These are phyloP conservation scores for Chesias legatella DNA, from an alignment of 2,888 invertebrate species.

Conservation along the genomic window DNA sequence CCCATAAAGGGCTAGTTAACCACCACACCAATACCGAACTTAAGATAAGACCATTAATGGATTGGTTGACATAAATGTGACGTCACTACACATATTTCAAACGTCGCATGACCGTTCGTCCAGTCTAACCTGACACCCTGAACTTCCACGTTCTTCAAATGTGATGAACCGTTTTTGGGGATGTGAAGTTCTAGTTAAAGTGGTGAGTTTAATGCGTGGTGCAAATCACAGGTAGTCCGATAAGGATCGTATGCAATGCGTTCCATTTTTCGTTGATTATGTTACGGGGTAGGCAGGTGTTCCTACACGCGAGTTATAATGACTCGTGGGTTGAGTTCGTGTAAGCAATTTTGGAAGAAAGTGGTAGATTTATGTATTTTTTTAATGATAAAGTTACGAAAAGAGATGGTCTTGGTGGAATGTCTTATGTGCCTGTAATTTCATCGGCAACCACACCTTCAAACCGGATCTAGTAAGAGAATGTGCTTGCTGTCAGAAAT, in stretches of 20 bases:
- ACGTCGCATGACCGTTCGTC: slow-evolving; percentile 62
- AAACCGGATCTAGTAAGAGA: too few species aligned
- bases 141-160: slow-evolving; percentile 2
- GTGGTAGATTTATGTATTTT: too few species aligned
- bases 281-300: slow-evolving; percentile 70
- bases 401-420: too few species aligned
- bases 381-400: too few species aligned
- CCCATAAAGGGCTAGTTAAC: slow-evolving; percentile 54
- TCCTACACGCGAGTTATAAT: slow-evolving; percentile 53
- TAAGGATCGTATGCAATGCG: slow-evolving; percentile 64
- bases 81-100: slow-evolving; percentile 78
- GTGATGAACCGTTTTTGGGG: slow-evolving; percentile 3
- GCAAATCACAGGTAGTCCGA: slow-evolving; percentile 68
- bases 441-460: too few species aligned
- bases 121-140: slow-evolving; percentile 38
- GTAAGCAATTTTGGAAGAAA: not conserved
- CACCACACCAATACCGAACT: slow-evolving; percentile 71
- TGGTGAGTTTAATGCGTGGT: slow-evolving; percentile 75
- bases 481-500: too few species aligned
- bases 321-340: slow-evolving; percentile 18
- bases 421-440: too few species aligned
- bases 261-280: slow-evolving; percentile 69
- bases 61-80: slow-evolving; percentile 79
- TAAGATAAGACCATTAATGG: slow-evolving; percentile 77
- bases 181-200: slow-evolving; percentile 37